Conservation (phyloP, 2,113 vertebrate genomes). For the Seriola quinqueradiata region DNA sequence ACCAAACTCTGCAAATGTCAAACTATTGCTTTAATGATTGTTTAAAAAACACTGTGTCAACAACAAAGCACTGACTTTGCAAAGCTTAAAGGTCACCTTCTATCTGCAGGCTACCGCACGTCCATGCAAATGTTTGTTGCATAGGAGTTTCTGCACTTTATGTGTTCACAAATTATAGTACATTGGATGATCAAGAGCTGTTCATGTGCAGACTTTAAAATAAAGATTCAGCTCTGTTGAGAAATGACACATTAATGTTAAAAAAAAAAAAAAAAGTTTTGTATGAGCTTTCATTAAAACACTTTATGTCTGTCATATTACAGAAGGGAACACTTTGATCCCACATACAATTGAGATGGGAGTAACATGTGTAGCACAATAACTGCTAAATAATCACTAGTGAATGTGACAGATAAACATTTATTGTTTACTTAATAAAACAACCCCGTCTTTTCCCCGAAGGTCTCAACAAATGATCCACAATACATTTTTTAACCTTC, state of each 20-base stretch:
- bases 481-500: constrained; percentile 39
- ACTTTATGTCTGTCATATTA: not conserved
- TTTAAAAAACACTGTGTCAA: not conserved
- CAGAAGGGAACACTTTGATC: not conserved
- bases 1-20: too few species aligned
- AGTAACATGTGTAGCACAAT: not conserved
- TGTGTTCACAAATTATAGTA: not conserved
- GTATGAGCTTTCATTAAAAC: not conserved
- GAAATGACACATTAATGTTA: not conserved
- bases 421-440: constrained; percentile 31
- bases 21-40: too few species aligned
- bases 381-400: constrained; percentile 18
- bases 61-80: not conserved
- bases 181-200: not conserved
- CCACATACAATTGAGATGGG: not conserved
- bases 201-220: not conserved
- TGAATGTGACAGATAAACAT: constrained; percentile 3
- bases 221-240: not conserved
- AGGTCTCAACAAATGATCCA: constrained; percentile 1
- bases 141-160: not conserved
- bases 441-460: not conserved
- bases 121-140: not conserved
- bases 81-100: not conserved
- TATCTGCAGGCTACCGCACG: not conserved
- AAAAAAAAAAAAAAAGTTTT: not conserved